phyloP scores from a whole-genome alignment of 2,888 invertebrate genomes.

The Lepidocyrtoides sp. region DNA sequence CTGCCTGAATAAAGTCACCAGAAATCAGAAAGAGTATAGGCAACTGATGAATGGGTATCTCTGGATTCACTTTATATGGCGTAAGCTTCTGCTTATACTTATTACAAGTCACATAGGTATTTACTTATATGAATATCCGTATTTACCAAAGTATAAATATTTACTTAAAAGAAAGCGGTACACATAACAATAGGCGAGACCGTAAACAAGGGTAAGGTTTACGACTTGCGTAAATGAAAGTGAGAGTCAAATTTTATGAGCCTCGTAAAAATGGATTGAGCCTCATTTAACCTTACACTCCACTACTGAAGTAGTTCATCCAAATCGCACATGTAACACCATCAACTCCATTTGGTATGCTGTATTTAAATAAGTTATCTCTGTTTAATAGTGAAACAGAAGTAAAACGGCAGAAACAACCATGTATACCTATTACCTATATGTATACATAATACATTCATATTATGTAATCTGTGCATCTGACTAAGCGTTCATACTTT shows the following conservation, averaged over 20 bases:
- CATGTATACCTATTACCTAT: neutral
- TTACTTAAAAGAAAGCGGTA: neutral
- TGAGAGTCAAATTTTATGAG: constrained; percentile 77
- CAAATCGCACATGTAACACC: constrained; percentile 38
- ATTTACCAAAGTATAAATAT: too few relatives aligned
- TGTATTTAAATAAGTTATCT: neutral
- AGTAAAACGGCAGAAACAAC: neutral
- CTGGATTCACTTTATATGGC: too few relatives aligned
- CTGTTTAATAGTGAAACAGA: neutral
- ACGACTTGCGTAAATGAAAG: constrained; percentile 69
- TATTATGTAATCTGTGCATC: neutral
- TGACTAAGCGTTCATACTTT: neutral
- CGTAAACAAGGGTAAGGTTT: constrained; percentile 61
- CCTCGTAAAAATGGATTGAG: constrained; percentile 78
- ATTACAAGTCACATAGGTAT: too few relatives aligned
- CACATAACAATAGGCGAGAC: neutral
- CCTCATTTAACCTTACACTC: constrained; percentile 81
- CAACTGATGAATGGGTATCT: too few relatives aligned
- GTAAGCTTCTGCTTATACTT: too few relatives aligned
- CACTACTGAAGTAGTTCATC: constrained; percentile 54
- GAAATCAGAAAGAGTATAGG: too few relatives aligned
- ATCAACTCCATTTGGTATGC: neutral
- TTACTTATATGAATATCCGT: too few relatives aligned
- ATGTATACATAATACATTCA: neutral
- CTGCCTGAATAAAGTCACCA: too few relatives aligned